phyloP scores from a whole-genome alignment of 2,888 invertebrate genomes.

The Andrena bicolor region DNA sequence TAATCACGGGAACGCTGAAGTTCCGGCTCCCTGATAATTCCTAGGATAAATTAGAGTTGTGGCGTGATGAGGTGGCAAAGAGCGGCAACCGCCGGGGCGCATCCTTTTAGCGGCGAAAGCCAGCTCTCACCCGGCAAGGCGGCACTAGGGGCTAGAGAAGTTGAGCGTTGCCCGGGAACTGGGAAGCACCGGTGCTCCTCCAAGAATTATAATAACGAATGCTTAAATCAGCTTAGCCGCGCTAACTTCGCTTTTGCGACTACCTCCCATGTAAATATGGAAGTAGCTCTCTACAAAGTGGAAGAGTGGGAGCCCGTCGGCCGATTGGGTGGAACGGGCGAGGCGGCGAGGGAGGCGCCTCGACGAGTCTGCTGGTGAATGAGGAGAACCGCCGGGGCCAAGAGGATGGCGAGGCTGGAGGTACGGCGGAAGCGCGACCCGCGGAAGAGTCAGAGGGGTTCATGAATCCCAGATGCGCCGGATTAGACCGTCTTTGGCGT shows the following conservation, averaged over 20 bases:
- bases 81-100: conserved; percentile 30
- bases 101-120: conserved; percentile 41
- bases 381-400: conserved; percentile 43
- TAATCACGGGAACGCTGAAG: conserved; percentile 50
- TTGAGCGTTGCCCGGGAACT: conserved; percentile 66
- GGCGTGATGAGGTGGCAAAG: conserved; percentile 49
- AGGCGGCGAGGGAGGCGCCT: conserved; percentile 63
- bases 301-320: conserved; percentile 72
- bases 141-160: conserved; percentile 68
- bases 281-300: conserved; percentile 80
- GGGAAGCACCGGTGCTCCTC: conserved; percentile 75
- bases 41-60: conserved; percentile 58
- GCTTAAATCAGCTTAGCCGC: conserved; percentile 84
- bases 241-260: conserved; percentile 83
- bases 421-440: conserved; percentile 54
- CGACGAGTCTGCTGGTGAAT: conserved; percentile 56
- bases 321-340: conserved; percentile 68
- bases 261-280: conserved; percentile 83
- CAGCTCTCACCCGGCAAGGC: not conserved
- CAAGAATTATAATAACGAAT: conserved; percentile 85
- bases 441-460: conserved; percentile 76
- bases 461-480: conserved; percentile 83
- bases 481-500: conserved; percentile 80
- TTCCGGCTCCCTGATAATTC: conserved; percentile 55
- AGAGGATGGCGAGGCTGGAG: conserved; percentile 52